These are phyloP conservation scores for Tipula helvola DNA, from an alignment of 2,888 invertebrate genomes.

Conservation along the genomic window DNA sequence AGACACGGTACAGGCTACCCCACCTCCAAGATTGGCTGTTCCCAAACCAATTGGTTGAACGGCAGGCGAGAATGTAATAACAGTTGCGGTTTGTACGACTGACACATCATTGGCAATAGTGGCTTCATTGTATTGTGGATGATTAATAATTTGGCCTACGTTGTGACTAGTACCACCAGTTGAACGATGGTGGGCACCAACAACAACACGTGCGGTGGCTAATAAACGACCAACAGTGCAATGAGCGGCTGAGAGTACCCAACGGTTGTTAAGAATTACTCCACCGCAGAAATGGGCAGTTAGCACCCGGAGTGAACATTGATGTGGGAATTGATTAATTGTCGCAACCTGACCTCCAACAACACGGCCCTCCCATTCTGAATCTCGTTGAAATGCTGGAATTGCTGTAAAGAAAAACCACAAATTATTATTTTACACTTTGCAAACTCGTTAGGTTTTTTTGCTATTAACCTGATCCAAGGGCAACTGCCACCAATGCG, in stretches of 20 bases:
- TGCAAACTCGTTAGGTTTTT: background rate
- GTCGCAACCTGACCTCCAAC: constrained; percentile 10
- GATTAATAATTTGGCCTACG: constrained; percentile 10
- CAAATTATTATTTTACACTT: background rate
- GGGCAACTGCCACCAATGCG: background rate
- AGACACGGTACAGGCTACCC: background rate
- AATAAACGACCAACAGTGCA: background rate
- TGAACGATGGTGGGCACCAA: background rate
- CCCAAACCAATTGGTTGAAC: constrained; percentile 12
- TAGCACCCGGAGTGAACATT: constrained; percentile 10
- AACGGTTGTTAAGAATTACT: background rate
- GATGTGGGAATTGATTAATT: constrained; percentile 12
- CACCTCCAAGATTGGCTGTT: background rate
- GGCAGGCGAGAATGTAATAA: constrained; percentile 7
- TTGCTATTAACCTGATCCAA: background rate
- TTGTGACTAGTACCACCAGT: background rate
- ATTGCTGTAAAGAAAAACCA: background rate
- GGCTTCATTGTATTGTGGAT: constrained; percentile 12
- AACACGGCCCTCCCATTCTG: constrained; percentile 13
- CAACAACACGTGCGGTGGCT: background rate
- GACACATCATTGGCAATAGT: constrained; percentile 13
- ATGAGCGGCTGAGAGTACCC: background rate
- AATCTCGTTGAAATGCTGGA: background rate
- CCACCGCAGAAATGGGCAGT: background rate
- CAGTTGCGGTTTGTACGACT: constrained; percentile 9